Evolutionary conservation across 2,797 vertebrate genomes (phyloP), one percentile per base, ranked within the genome.

Genomic region (Cichlasoma orientale): DNA sequence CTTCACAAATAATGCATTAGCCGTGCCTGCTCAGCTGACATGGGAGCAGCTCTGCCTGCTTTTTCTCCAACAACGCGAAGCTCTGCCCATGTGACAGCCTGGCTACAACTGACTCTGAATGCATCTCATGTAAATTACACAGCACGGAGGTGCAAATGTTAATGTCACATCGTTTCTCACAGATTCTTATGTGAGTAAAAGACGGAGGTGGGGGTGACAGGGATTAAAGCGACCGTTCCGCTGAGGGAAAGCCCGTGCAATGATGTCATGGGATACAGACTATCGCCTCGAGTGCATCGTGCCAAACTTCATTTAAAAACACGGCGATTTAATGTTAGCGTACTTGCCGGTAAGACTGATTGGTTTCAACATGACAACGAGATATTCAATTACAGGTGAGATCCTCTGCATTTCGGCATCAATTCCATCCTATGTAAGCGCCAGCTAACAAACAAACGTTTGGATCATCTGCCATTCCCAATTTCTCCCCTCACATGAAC

Each of bases 1-100:
- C 86, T 66, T 79, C 75, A 90, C 80, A 90, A 93, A 95, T 93
- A 91, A 95, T 92, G 76, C 88, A 93, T 90, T 41, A 87, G 86
- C 77, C 74, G 56, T 56, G 77, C 82, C 86, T 77, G 75, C 78
- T 83, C 80, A 87, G 61, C 78, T 77, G 78, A 69, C 77, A 72
- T 72, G 75, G 86, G 75, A 82, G 80, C 75, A 77, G 86, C 83
- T 73, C 78, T 83, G 82, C 69, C 56, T 58, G 78, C 75, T 7
- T 72, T 29, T 77, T 54, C 79, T 66, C 2, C 36, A 55, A 84
- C 75, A 71, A 79, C 74, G 75, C 50, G 57, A 36, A 63, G 75
- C 86, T 70, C 56, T 80, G 72, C 55, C 78, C 38, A 56, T 31
- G 36, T 76, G 54, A 83, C 83, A 83, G 70, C 76, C 23, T 59